These are phyloP conservation scores for Odontocerum albicorne DNA, from an alignment of 2,888 invertebrate genomes.

Conservation along the genomic window DNA sequence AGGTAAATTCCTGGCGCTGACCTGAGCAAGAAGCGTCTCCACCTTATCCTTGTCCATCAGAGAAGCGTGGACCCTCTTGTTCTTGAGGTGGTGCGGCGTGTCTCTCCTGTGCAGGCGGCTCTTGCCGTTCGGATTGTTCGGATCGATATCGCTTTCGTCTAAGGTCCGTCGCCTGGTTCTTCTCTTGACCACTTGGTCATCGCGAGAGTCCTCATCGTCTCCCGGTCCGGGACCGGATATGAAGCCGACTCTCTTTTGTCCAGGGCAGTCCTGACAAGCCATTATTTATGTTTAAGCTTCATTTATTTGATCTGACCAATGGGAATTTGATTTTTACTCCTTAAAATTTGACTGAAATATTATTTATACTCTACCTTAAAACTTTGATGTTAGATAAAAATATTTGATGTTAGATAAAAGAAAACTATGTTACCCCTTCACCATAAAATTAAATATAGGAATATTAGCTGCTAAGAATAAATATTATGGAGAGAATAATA, in stretches of 20 bases:
- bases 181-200: conserved; percentile 39
- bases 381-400: too few relatives aligned
- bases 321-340: too few relatives aligned
- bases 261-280: conserved; percentile 27
- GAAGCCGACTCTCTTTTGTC: conserved; percentile 33
- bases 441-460: too few relatives aligned
- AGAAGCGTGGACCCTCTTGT: conserved; percentile 79
- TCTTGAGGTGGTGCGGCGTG: conserved; percentile 99
- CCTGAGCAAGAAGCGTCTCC: conserved; percentile 71
- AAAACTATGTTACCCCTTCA: too few relatives aligned
- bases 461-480: too few relatives aligned
- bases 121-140: conserved; percentile 55
- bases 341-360: too few relatives aligned
- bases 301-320: too few relatives aligned
- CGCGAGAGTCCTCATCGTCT: conserved; percentile 44
- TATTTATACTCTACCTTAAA: too few relatives aligned
- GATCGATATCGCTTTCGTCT: conserved; percentile 40
- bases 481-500: too few relatives aligned
- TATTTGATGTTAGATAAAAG: too few relatives aligned
- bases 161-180: conserved; percentile 15
- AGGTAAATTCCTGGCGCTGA: conserved; percentile 14
- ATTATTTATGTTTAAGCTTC: too few relatives aligned
- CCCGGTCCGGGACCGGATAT: conserved; percentile 40
- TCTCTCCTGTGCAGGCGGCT: conserved; percentile 85
- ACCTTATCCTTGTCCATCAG: conserved; percentile 61